Conservation (phyloP, 1,140 invertebrate genomes). For the Popillia japonica region DNA sequence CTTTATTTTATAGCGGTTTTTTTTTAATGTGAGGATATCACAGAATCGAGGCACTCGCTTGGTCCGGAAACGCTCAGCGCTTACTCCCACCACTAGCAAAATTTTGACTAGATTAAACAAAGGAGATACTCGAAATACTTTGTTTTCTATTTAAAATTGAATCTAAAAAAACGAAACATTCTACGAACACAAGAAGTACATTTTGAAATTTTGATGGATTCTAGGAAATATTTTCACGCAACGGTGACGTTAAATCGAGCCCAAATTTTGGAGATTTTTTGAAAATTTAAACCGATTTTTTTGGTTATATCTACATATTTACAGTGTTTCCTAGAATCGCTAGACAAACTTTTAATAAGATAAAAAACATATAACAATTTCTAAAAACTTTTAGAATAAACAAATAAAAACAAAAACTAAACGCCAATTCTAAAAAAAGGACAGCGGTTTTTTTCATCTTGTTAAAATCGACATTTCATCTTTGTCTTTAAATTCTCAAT, state of each 20-base stretch:
- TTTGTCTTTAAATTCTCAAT: not conserved
- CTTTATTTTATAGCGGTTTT: conserved; percentile 24
- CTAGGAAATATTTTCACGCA: not conserved
- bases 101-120: conserved; percentile 48
- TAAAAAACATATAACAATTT: not conserved
- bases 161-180: conserved; percentile 5
- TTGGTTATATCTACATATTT: too few species aligned
- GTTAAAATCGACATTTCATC: not conserved
- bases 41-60: conserved; percentile 60
- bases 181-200: not conserved
- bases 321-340: too few species aligned
- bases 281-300: too few species aligned
- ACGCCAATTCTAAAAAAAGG: not conserved
- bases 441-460: not conserved
- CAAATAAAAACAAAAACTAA: not conserved
- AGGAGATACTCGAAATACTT: not conserved
- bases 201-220: not conserved
- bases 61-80: conserved; percentile 51
- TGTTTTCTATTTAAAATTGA: not conserved
- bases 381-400: not conserved
- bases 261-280: not conserved
- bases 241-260: not conserved
- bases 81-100: conserved; percentile 42
- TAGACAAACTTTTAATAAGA: too few species aligned
- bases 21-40: conserved; percentile 57